Conservation (phyloP, 2,113 vertebrate species). For the Origma solitaria region DNA sequence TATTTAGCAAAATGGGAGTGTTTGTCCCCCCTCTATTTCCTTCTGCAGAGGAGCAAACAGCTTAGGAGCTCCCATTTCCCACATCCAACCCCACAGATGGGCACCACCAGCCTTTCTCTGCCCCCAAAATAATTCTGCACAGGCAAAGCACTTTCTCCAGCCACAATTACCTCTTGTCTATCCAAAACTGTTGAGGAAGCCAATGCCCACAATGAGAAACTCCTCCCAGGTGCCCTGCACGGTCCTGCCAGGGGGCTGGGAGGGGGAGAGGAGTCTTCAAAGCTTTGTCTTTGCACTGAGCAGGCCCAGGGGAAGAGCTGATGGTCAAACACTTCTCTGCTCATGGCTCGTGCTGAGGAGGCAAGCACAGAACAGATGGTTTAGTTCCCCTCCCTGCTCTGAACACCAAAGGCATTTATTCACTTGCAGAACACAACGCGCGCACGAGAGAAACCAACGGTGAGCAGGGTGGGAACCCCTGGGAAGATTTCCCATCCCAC, state of each 20-base stretch:
- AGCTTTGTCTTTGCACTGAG: background rate
- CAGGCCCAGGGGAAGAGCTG: accelerated
- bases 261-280: background rate
- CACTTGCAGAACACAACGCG: background rate
- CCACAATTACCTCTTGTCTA: background rate
- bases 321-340: background rate
- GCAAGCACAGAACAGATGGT: background rate
- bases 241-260: background rate
- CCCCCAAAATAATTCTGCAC: background rate
- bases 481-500: background rate
- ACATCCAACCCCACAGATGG: background rate
- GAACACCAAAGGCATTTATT: background rate
- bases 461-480: accelerated
- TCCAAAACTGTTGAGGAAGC: background rate
- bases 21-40: background rate
- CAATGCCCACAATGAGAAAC: accelerated
- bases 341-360: background rate
- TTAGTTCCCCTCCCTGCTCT: background rate
- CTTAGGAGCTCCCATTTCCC: background rate
- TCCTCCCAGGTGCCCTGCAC: background rate
- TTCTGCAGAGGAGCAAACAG: background rate
- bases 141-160: background rate
- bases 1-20: background rate
- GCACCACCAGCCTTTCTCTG: background rate
- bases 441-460: background rate